Evolutionary conservation across 2,888 invertebrate genomes (phyloP).

Genomic region (Eilema sororculum): DNA sequence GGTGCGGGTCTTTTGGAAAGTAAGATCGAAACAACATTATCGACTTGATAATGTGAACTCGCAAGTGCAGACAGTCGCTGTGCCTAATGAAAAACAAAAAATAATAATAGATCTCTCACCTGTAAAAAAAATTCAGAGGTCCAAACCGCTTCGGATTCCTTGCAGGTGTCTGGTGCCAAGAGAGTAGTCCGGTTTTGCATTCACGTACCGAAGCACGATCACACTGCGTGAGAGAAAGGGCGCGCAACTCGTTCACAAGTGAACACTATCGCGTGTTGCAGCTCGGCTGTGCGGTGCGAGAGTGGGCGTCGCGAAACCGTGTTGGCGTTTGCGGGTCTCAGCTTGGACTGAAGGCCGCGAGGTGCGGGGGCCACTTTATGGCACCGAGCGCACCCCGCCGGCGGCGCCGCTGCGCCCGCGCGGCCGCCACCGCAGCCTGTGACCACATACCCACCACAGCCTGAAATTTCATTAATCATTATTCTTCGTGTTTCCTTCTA

Average conservation of each 20-base stretch:
- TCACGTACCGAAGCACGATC: slow-evolving; percentile 84
- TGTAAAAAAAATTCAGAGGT: slow-evolving; percentile 67
- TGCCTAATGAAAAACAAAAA: slow-evolving; percentile 56
- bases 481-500: slow-evolving; percentile 17
- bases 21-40: slow-evolving; percentile 59
- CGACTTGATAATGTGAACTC: slow-evolving; percentile 61
- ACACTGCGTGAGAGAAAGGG: slow-evolving; percentile 86
- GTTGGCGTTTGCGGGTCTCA: slow-evolving; percentile 77
- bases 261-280: slow-evolving; percentile 79
- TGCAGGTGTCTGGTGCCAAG: slow-evolving; percentile 72
- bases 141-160: slow-evolving; percentile 70
- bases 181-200: slow-evolving; percentile 85
- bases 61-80: slow-evolving; percentile 72
- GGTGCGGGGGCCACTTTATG: slow-evolving; percentile 83
- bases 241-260: slow-evolving; percentile 78
- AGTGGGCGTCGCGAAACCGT: slow-evolving; percentile 80
- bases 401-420: slow-evolving; percentile 53
- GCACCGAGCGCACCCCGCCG: slow-evolving; percentile 69
- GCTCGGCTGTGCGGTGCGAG: slow-evolving; percentile 70
- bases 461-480: slow-evolving; percentile 41
- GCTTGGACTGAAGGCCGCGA: slow-evolving; percentile 84
- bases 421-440: slow-evolving; percentile 42
- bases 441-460: slow-evolving; percentile 28
- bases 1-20: slow-evolving; percentile 71
- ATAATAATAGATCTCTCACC: slow-evolving; percentile 66